These are phyloP conservation scores for Collichthys lucidus DNA, from an alignment of 2,113 vertebrate genomes.

Conservation along the genomic window DNA sequence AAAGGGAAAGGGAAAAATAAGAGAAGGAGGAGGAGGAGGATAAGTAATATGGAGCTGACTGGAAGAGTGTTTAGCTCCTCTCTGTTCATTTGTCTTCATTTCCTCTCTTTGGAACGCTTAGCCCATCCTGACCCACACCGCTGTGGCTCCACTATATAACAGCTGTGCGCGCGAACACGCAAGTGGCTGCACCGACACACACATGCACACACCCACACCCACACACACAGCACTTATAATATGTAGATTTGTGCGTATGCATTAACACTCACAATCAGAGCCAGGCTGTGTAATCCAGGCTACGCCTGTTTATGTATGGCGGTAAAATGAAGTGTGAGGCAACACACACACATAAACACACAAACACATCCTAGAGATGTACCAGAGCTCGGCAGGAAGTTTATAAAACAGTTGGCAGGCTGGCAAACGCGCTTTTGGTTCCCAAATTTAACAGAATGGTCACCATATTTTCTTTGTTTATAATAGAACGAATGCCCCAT, in stretches of 20 bases:
- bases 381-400: conserved; percentile 12
- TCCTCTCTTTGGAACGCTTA: conserved; percentile 67
- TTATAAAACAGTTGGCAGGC: conserved; percentile 32
- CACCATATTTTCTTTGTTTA: conserved; percentile 51
- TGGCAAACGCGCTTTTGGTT: conserved; percentile 17
- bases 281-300: conserved; percentile 19
- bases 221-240: conserved; percentile 37
- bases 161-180: conserved; percentile 55
- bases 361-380: neutral
- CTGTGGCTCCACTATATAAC: conserved; percentile 44
- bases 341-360: conserved; percentile 15
- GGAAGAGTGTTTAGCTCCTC: conserved; percentile 70
- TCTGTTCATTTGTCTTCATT: conserved; percentile 82
- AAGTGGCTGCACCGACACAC: conserved; percentile 25
- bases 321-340: conserved; percentile 26
- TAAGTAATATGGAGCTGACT: conserved; percentile 75
- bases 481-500: conserved; percentile 37
- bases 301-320: conserved; percentile 34
- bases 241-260: conserved; percentile 27
- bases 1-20: conserved; percentile 1
- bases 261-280: conserved; percentile 45
- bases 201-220: conserved; percentile 19
- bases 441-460: conserved; percentile 30
- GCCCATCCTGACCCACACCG: conserved; percentile 68
- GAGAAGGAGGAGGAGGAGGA: conserved; percentile 11